Evolutionary conservation across 2,797 vertebrate species (phyloP), one percentile per base, ranked within the genome.

Genomic region (Cirrhinus mrigala): DNA sequence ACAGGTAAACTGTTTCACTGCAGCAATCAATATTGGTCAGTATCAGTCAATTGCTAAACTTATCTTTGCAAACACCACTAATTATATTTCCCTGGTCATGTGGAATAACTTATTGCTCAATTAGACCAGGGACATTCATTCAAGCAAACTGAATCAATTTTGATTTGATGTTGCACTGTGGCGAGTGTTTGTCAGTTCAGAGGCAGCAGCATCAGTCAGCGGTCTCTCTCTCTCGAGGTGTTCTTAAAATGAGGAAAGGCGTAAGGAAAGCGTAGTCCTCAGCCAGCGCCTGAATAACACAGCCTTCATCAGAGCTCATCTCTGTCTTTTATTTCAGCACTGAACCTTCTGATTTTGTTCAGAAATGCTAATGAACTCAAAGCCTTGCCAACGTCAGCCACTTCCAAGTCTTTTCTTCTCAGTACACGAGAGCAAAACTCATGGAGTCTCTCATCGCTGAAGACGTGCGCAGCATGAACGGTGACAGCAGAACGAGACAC

Each of bases 291-390:
- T 46, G 77, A 64, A 44, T 70, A 81, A 70, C 92, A 90, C 93
- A 90, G 89, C 91, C 92, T 93, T 94, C 92, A 93, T 91, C 88
- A 88, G 92, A 91, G 91, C 54, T 18, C 11, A 44, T 91, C 92
- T 64, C 24, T 0, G 24, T 29, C 62, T 93, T 94, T 93, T 92
- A 89, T 92, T 88, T 90, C 88, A 87, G 86, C 79, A 87, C 88
- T 89, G 87, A 91, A 91, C 92, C 90, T 87, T 94, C 89, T 88
- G 73, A 88, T 90, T 90, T 92, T 94, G 20, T 90, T 89, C 85
- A 93, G 93, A 94, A 94, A 94, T 93, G 93, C 92, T 94, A 94
- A 95, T 94, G 91, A 89, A 84, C 90, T 90, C 56, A 33, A 78
- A 58, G 16, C 70, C 74, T 54, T 24, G 58, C 74, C 60, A 44